Conservation (phyloP, 2,797 vertebrate species). For the Poecilia gillii region DNA sequence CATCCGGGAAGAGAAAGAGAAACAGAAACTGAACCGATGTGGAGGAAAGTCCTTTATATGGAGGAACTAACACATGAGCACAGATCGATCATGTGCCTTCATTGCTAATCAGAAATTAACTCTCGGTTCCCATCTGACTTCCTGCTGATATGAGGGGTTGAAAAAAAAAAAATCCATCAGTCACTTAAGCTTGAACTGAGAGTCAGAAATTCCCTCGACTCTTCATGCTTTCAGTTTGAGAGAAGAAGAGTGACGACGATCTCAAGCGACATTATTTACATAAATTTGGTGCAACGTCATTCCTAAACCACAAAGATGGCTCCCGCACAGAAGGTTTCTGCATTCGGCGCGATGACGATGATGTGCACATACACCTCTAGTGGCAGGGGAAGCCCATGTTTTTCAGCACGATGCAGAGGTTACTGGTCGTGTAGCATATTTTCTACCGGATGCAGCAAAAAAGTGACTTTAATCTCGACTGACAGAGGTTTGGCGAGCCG, state of each 20-base stretch:
- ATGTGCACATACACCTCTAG: not conserved
- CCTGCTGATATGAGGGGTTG: not conserved
- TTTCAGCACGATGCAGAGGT: not conserved
- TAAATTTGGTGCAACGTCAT: not conserved
- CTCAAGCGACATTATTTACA: not conserved
- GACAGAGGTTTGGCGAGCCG: not conserved
- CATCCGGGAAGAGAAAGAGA: not conserved
- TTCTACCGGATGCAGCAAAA: not conserved
- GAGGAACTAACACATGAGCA: not conserved
- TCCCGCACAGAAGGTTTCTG: not conserved
- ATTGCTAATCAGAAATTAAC: not conserved
- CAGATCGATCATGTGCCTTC: slow-evolving; percentile 1
- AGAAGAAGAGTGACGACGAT: not conserved
- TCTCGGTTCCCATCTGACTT: not conserved
- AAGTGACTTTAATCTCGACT: not conserved
- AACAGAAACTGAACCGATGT: slow-evolving; percentile 25
- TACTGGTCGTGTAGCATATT: not conserved
- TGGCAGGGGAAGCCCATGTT: not conserved
- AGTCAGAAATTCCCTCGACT: slow-evolving; percentile 9
- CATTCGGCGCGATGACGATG: not conserved
- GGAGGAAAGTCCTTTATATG: not conserved
- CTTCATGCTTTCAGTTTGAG: not conserved
- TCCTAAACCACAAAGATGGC: not conserved
- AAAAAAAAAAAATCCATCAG: not conserved
- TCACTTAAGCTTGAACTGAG: not conserved